These are phyloP conservation scores for Eulemur rubriventer DNA, from an alignment of 2,797 vertebrate genomes.

Conservation along the genomic window DNA sequence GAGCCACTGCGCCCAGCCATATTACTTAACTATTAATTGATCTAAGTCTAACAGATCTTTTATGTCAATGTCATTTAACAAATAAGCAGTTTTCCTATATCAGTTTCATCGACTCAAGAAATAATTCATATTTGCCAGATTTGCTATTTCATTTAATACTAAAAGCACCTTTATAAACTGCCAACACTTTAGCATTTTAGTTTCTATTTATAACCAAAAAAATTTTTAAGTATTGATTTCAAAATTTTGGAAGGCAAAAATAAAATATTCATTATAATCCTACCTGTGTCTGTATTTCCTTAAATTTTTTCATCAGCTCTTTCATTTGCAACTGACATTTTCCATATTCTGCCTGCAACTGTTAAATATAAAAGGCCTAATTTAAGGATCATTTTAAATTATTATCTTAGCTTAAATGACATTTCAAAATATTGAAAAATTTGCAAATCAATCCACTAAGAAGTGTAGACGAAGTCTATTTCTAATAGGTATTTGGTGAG, in stretches of 20 bases:
- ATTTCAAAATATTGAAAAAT: conserved; percentile 53
- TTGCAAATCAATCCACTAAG: conserved; percentile 21
- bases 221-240: neutral
- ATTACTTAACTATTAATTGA: neutral
- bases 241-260: conserved; percentile 39
- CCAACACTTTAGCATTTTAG: neutral
- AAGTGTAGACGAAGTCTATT: neutral
- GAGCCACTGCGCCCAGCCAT: neutral
- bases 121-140: conserved; percentile 1
- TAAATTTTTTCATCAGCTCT: conserved; percentile 90
- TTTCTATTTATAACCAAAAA: neutral
- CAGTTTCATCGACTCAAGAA: conserved; percentile 17
- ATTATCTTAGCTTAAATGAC: conserved; percentile 38
- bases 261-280: conserved; percentile 30
- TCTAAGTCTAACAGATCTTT: conserved; percentile 9
- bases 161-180: neutral
- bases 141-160: conserved; percentile 8
- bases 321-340: conserved; percentile 93
- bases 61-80: conserved; percentile 24
- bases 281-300: conserved; percentile 94
- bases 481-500: conserved; percentile 15
- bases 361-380: conserved; percentile 76
- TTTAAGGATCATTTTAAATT: conserved; percentile 23
- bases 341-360: conserved; percentile 93
- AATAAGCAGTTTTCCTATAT: conserved; percentile 27